These are phyloP conservation scores for Drosophila ficusphila DNA, from an alignment of 1,140 invertebrate species.

Conservation along the genomic window DNA sequence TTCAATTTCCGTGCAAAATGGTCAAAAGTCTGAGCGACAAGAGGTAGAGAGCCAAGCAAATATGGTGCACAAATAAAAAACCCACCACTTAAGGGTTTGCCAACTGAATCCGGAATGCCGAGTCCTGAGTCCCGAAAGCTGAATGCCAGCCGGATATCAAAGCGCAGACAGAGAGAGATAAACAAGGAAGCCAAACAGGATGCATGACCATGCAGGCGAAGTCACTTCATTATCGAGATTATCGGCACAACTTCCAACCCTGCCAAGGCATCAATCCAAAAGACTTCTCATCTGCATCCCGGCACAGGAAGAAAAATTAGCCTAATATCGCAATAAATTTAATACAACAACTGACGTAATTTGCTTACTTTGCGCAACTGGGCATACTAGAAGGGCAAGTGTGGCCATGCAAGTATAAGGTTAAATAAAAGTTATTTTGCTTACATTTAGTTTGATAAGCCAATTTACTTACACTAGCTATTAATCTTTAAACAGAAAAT, in stretches of 20 bases:
- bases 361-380: neutral
- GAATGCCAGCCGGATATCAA: slow-evolving; percentile 73
- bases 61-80: slow-evolving; percentile 53
- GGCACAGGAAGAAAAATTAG: slow-evolving; percentile 11
- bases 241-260: slow-evolving; percentile 79
- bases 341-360: neutral
- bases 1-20: slow-evolving; percentile 82
- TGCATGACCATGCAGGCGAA: slow-evolving; percentile 76
- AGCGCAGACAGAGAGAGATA: slow-evolving; percentile 52
- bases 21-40: slow-evolving; percentile 73
- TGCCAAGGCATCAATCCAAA: slow-evolving; percentile 54
- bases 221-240: slow-evolving; percentile 83
- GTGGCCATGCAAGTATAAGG: neutral
- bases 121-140: slow-evolving; percentile 14
- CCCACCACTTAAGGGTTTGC: slow-evolving; percentile 74
- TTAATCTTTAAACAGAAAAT: neutral
- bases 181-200: slow-evolving; percentile 59
- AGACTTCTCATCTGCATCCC: slow-evolving; percentile 21
- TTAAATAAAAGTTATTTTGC: neutral
- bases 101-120: slow-evolving; percentile 33
- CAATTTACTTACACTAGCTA: neutral
- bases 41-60: slow-evolving; percentile 24
- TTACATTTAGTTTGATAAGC: neutral
- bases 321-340: neutral
- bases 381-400: neutral